phyloP scores from a whole-genome alignment of 2,113 vertebrate genomes.

The Vireo altiloquus region DNA sequence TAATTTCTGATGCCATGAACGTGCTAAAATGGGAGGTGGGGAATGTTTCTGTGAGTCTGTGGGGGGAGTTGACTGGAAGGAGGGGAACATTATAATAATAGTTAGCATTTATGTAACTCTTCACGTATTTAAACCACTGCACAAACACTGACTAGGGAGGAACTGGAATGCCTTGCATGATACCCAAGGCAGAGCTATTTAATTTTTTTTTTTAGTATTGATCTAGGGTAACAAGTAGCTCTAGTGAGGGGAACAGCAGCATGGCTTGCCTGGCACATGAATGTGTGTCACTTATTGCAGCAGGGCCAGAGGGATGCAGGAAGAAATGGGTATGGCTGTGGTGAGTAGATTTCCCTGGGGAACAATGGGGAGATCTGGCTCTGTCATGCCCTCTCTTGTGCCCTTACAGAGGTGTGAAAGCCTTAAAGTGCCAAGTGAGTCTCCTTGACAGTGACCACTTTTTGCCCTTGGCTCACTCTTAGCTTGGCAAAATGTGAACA shows the following conservation, averaged over 20 bases:
- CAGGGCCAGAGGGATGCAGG: not conserved
- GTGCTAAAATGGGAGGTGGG: slow-evolving; percentile 46
- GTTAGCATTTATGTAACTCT: slow-evolving; percentile 46
- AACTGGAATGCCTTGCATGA: slow-evolving; percentile 20
- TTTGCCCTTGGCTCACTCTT: not conserved
- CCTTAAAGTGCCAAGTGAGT: not conserved
- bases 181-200: not conserved
- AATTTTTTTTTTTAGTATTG: not conserved
- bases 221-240: not conserved
- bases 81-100: slow-evolving; percentile 51
- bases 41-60: slow-evolving; percentile 25
- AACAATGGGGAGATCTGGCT: not conserved
- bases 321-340: not conserved
- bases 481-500: not conserved
- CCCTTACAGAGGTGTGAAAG: not conserved
- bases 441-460: not conserved
- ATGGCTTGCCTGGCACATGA: not conserved
- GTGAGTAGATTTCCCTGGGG: not conserved
- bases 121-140: slow-evolving; percentile 21
- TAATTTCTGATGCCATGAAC: slow-evolving; percentile 39
- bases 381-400: not conserved
- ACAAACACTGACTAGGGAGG: not conserved
- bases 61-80: slow-evolving; percentile 37
- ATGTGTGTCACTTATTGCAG: not conserved
- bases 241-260: not conserved